Base-by-base conservation (phyloP, 2,797 vertebrate genomes). In the Antrozous pallidus region DNA sequence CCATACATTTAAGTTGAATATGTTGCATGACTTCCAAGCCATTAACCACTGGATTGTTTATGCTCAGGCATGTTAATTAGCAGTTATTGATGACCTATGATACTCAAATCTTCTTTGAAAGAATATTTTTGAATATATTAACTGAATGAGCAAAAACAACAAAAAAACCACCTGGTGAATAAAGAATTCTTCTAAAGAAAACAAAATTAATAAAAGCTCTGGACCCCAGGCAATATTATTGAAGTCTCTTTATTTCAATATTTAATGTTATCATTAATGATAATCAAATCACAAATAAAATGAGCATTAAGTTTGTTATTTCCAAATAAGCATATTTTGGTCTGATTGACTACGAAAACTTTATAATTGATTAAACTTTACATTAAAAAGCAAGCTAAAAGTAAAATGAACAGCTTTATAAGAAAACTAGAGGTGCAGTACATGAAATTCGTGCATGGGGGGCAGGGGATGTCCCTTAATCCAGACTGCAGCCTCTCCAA, bases 1-100 rank as follows among this genome's bases (percentile, higher is more conserved):
- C 17, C 36, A 54, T 16, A 74, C 54, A 80, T 70, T 95, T 92
- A 85, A 75, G 91, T 79, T 93, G 88, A 97, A 96, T 95, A 94
- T 84, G 94, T 38, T 94, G 94, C 91, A 97, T 97, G 96, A 91
- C 92, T 97, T 95, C 89, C 73, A 97, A 97, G 71, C 87, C 94
- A 91, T 91, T 94, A 69, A 36, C 69, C 84, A 31, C 70, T 86
- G 91, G 69, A 96, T 84, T 80, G 78, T 61, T 86, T 91, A 75
- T 42, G 17, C 40, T 82, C 2, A 47, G 38, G 49, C 31, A 56
- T 61, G 73, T 82, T 58, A 73, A 73, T 58, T 58, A 51, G 26
- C 33, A 65, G 49, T 33, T 82, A 61, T 63, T 65, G 40, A 51
- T 14, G 36, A n/a, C n/a, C 79, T 63, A 14, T 28, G 24, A 74